A percentile compares a stretch with the other conserved stretches of the same genome.
Conservation (phyloP, 1,140 invertebrate genomes). For the Dinothrombium tinctorium region DNA sequence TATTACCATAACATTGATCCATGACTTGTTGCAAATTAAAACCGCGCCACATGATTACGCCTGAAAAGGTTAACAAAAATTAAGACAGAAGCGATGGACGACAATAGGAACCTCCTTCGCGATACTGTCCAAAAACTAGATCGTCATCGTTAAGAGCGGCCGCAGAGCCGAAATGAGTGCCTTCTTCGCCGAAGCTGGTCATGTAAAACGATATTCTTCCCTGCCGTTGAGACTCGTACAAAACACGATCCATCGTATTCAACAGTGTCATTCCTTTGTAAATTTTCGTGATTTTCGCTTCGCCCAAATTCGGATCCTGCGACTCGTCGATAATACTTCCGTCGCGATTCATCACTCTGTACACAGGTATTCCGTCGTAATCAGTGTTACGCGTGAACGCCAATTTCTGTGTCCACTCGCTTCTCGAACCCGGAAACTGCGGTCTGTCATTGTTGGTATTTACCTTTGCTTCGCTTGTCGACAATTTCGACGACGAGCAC, state of each 20-base stretch:
- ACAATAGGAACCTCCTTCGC: constrained; percentile 46
- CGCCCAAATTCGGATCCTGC: constrained; percentile 33
- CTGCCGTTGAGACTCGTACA: constrained; percentile 95
- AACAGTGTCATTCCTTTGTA: constrained; percentile 59
- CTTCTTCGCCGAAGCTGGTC: constrained; percentile 96
- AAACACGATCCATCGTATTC: constrained; percentile 78
- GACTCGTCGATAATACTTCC: constrained; percentile 26
- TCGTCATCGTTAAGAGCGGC: constrained; percentile 63
- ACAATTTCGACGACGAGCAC: not conserved
- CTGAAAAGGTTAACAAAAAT: constrained; percentile 20
- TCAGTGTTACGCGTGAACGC: constrained; percentile 28
- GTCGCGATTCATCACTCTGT: constrained; percentile 30
- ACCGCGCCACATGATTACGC: constrained; percentile 73
- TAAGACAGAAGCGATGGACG: not conserved
- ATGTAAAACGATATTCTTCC: constrained; percentile 98
- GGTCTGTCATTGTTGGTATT: not conserved
- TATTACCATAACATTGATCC: constrained; percentile 91
- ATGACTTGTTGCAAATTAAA: constrained; percentile 62
- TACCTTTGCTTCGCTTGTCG: not conserved
- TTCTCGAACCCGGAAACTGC: constrained; percentile 20
- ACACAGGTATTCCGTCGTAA: constrained; percentile 31
- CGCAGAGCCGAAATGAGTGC: constrained; percentile 72
- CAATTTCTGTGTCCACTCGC: constrained; percentile 27
- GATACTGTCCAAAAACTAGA: constrained; percentile 78
- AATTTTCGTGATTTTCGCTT: constrained; percentile 49